Conservation (phyloP, 2,888 invertebrate genomes). For the Chouioia cunea region DNA sequence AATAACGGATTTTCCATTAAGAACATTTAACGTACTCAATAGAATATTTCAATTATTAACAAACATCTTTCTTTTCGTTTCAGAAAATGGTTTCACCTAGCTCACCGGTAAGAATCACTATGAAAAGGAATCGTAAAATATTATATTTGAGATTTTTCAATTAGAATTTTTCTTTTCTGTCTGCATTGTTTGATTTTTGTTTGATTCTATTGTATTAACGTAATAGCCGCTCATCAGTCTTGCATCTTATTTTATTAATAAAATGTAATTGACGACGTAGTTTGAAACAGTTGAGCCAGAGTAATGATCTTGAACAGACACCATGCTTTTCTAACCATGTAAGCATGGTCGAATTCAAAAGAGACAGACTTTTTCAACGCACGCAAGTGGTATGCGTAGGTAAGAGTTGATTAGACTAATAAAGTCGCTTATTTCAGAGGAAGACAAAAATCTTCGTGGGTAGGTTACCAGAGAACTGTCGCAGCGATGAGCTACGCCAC, state of each 20-base stretch:
- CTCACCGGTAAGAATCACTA: slow-evolving; percentile 62
- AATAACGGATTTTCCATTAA: too few relatives aligned
- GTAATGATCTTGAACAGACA: slow-evolving; percentile 63
- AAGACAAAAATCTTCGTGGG: slow-evolving; percentile 94
- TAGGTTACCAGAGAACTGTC: slow-evolving; percentile 87
- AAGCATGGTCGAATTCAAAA: slow-evolving; percentile 61
- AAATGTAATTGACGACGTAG: slow-evolving; percentile 38
- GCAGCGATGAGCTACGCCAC: slow-evolving; percentile 83
- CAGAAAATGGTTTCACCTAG: slow-evolving; percentile 67
- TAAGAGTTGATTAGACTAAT: too few relatives aligned
- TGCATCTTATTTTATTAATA: slow-evolving; percentile 49
- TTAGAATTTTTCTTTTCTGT: not conserved
- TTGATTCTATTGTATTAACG: not conserved
- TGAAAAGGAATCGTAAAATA: not conserved
- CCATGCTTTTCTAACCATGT: slow-evolving; percentile 55
- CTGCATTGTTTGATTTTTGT: not conserved
- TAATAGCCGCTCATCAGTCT: slow-evolving; percentile 49
- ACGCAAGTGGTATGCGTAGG: too few relatives aligned
- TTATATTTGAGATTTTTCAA: not conserved
- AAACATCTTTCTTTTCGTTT: slow-evolving; percentile 53
- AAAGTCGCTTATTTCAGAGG: slow-evolving; percentile 66
- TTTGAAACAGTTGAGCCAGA: slow-evolving; percentile 56
- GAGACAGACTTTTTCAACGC: slow-evolving; percentile 51
- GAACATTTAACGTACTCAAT: too few relatives aligned
- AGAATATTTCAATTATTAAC: too few relatives aligned